These are phyloP conservation scores for Chromoteleia sp. DNA, from an alignment of 2,888 invertebrate species.

Conservation along the genomic window DNA sequence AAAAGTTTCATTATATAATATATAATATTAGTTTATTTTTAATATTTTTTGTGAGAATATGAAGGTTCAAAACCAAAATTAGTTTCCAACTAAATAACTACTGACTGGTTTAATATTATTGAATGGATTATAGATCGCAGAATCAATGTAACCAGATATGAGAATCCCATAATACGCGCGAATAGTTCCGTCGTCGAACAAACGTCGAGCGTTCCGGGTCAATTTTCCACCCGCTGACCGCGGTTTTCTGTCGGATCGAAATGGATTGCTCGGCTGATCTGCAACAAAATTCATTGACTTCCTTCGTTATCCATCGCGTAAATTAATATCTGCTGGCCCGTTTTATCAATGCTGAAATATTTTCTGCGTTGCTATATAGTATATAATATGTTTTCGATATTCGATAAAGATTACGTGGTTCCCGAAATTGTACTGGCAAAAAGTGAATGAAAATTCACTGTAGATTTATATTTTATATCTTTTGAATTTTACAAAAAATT, in stretches of 20 bases:
- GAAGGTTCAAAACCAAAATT: slow-evolving; percentile 20
- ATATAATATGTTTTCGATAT: slow-evolving; percentile 26
- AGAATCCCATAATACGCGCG: slow-evolving; percentile 61
- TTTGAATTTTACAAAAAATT: too few species aligned
- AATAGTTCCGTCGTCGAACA: slow-evolving; percentile 62
- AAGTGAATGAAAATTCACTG: too few species aligned
- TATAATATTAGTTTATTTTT: too few species aligned
- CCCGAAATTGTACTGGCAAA: too few species aligned
- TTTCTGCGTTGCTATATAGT: slow-evolving; percentile 14
- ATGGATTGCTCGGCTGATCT: slow-evolving; percentile 63
- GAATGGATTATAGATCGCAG: slow-evolving; percentile 63
- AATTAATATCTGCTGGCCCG: slow-evolving; percentile 41
- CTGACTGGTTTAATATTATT: slow-evolving; percentile 53
- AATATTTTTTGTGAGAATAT: too few species aligned
- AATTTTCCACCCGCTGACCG: slow-evolving; percentile 76
- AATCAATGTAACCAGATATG: slow-evolving; percentile 65
- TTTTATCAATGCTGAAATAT: slow-evolving; percentile 28
- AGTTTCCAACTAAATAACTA: slow-evolving; percentile 47
- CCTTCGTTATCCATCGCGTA: slow-evolving; percentile 49
- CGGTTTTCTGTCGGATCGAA: slow-evolving; percentile 67
- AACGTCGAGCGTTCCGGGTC: slow-evolving; percentile 72
- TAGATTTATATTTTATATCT: too few species aligned
- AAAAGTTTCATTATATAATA: too few species aligned
- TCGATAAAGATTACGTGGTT: slow-evolving; percentile 1
- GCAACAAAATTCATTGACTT: slow-evolving; percentile 42